phyloP scores from a whole-genome alignment of 2,113 vertebrate species.

The Phainopepla nitens region DNA sequence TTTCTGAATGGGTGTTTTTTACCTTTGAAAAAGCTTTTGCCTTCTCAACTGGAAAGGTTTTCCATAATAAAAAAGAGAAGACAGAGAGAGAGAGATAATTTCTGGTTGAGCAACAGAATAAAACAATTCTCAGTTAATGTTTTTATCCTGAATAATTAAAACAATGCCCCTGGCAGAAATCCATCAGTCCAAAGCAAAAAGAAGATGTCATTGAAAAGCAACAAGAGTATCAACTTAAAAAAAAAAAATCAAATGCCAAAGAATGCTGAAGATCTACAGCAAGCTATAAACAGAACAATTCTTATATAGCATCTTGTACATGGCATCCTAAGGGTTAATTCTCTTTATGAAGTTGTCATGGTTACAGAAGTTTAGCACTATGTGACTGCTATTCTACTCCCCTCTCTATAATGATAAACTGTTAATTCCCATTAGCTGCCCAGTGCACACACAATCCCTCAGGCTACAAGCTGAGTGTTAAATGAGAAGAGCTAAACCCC shows the following conservation, averaged over 20 bases:
- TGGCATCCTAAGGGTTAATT: background rate
- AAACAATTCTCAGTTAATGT: background rate
- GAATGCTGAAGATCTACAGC: background rate
- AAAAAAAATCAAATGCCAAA: background rate
- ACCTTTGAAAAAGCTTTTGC: background rate
- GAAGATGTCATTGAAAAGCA: background rate
- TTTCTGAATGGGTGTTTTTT: background rate
- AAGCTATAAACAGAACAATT: background rate
- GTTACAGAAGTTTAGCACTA: background rate
- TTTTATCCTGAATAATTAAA: slow-evolving; percentile 6
- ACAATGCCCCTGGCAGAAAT: background rate
- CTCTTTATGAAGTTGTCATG: background rate
- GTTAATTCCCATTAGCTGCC: background rate
- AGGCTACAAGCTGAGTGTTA: background rate
- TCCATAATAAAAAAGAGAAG: background rate
- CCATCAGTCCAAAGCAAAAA: background rate
- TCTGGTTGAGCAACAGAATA: background rate
- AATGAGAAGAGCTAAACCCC: background rate
- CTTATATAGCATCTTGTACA: background rate
- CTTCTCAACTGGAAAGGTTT: background rate
- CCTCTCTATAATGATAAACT: background rate
- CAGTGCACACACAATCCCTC: background rate
- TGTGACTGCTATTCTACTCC: background rate
- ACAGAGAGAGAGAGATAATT: background rate
- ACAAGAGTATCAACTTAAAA: background rate